Evolutionary conservation across 2,113 vertebrate genomes (phyloP), one percentile per base, ranked within the genome.

Genomic region (Coturnix japonica): DNA sequence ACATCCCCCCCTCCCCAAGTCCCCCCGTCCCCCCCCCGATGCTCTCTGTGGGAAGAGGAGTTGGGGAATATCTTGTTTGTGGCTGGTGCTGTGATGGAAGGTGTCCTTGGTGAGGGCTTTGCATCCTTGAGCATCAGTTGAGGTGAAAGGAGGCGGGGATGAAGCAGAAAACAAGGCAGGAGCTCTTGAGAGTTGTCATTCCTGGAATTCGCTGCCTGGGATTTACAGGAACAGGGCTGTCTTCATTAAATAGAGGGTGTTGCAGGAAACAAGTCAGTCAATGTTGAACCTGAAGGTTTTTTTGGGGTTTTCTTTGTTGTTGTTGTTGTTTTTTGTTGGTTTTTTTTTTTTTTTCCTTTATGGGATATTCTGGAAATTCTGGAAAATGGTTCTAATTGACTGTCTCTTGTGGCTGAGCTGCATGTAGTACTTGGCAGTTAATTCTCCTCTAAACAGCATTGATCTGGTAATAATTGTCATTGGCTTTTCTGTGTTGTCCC

Each of bases 331-430:
- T 26, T 30, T 65, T 4, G 6, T 43, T 46, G 4, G 17, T 22
- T 22, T 47, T 22, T 19, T 47, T 47, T 22, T 47, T 47, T 47
- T 46, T 46, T 46, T 87, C n/a, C 81, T 85, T 74, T 41, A 65
- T 86, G 44, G 74, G 57, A 56, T 73, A 54, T 85, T 95, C 60
- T 96, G 76, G 72, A 93, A 91, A 77, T 80, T 91, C 72, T 95
- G 67, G 78, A 85, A 94, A 94, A 87, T 95, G 60, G 21, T 87
- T 94, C 82, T 95, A 96, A 96, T 92, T 95, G 81, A 59, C 81
- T 87, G 79, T 95, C 76, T 81, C 43, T 83, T 90, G 88, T 89
- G 94, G 92, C 73, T 95, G 84, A 80, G 87, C 20, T 10, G 71
- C 39, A 19, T 70, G 51, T 87, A 89, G 76, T 63, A 71, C 63